Conservation (phyloP, 2,888 invertebrate species). For the Nemotelus nigrinus region DNA sequence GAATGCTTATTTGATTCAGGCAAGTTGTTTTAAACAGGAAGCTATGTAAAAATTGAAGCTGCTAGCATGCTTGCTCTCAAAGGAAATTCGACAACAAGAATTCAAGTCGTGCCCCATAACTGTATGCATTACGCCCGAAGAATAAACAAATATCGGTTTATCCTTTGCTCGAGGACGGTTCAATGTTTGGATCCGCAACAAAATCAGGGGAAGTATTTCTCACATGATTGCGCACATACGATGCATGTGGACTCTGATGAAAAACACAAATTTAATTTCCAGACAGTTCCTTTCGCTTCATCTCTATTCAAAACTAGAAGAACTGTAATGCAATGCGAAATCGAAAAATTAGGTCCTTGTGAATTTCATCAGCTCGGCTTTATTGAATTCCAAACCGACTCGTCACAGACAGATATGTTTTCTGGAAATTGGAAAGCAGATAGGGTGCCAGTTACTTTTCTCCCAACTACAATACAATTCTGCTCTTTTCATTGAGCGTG, state of each 20-base stretch:
- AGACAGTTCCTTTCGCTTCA: conserved; percentile 18
- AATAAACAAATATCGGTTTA: conserved; percentile 26
- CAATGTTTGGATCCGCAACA: not conserved
- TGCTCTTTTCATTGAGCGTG: conserved; percentile 28
- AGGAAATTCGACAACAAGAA: not conserved
- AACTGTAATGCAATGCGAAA: conserved; percentile 31
- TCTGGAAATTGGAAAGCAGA: conserved; percentile 40
- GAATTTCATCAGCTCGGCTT: conserved; percentile 22
- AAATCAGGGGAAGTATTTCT: conserved; percentile 20
- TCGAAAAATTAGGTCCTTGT: conserved; percentile 38
- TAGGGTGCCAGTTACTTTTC: conserved; percentile 18
- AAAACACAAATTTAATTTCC: conserved; percentile 42
- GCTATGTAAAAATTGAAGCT: not conserved
- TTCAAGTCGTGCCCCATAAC: not conserved
- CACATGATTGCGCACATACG: conserved; percentile 35
- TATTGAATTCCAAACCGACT: conserved; percentile 47
- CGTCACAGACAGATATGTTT: conserved; percentile 23
- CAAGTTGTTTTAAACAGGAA: not conserved
- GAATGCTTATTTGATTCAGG: too few relatives aligned
- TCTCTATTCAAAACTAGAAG: not conserved
- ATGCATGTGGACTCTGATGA: conserved; percentile 10
- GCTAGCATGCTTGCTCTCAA: conserved; percentile 6
- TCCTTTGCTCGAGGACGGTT: not conserved
- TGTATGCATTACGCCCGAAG: conserved; percentile 8
- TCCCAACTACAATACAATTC: not conserved